Evolutionary conservation across 2,888 invertebrate genomes (phyloP), one percentile per base, ranked within the genome.

Genomic region (Phortica magna): DNA sequence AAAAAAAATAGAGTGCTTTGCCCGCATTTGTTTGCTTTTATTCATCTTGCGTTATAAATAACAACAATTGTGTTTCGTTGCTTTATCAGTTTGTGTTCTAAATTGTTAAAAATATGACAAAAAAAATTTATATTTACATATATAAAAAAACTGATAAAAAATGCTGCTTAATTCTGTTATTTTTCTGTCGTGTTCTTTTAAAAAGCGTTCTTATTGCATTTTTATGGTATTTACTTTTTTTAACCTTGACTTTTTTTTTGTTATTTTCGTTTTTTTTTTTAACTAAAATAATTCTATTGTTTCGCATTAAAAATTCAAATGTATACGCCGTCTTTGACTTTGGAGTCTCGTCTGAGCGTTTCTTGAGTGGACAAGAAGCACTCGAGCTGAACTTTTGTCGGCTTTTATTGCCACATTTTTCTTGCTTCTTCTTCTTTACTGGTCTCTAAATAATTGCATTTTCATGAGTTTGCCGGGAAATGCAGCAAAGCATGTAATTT

Each of bases 401-500:
- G 10, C 42, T 70, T 53, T 12, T 70, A 10, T 7, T 61, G 10
- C 61, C 12, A 55, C n/a, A 61, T 19, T 61, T 61, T 19, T n/a
- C 6, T 7, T 19, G 9, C 9, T 14, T 19, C n/a, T 5, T 59
- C 5, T 9, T 61, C n/a, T 61, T 19, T 61, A n/a, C 22, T 61
- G 22, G 17, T 17, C 22, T 61, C 17, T 61, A 17, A 9, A 10
- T 17, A 19, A 17, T 65, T 41, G 41, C 31, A 65, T 53, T 39
- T 71, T 59, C 74, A 80, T 81, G 83, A 79, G 77, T 81, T 61
- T 79, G 31, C 17, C 43, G 80, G 78, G 70, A 70, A 79, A 77
- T 76, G 76, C 78, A 78, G 67, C 79, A 74, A 76, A 78, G 82
- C 85, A 80, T 87, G 79, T 84, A 88, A 88, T 88, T 85, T 87